Evolutionary conservation across 2,888 invertebrate species (phyloP), one percentile per base, ranked within the genome.

Genomic region (Drosophila nigritarsus): DNA sequence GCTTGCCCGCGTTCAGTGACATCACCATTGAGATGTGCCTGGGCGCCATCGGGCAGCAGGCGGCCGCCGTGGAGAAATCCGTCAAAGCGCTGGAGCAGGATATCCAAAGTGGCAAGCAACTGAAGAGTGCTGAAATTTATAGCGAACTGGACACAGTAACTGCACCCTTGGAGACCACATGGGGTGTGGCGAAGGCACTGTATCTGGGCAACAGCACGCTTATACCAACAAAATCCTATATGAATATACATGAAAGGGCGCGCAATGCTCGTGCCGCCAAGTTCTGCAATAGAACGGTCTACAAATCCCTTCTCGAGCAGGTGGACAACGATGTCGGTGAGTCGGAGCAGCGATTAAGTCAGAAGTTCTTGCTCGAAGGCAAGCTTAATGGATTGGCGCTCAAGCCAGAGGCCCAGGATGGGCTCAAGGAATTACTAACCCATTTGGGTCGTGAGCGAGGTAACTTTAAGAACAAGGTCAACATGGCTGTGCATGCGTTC

Each of bases 101-200:
- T 40, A 87, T 96, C 29, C n/a, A 66, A 38, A 63, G 91, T 82
- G 81, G 91, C 84, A 81, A 83, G 64, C 64, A 74, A 7, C 74
- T 90, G 18, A 91, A 94, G 50, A 94, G 94, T 60, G 94, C 96
- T 92, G 94, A 96, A 53, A 96, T 97, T 55, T 94, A 98, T 72
- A 94, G 95, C 75, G 96, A 97, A 1, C 90, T 98, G 32, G 98
- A 99, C 91, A 94, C 95, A 82, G 92, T 96, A 2, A 95, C 96
- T 38, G 94, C 95, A 1, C 96, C 96, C 13, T 92, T 99, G 55
- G 97, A 97, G 90, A 95, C 96, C 56, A 97, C 97, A 5, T 98
- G 97, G 97, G 97, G 97, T 13, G 94, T 98, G 82, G 96, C 97
- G 0, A 98, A 98, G 92, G 95, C 97, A 5, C 92, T 98, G 15